Evolutionary conservation across 2,888 invertebrate species (phyloP), one percentile per base, ranked within the genome.

Genomic region (Protonemura montana): DNA sequence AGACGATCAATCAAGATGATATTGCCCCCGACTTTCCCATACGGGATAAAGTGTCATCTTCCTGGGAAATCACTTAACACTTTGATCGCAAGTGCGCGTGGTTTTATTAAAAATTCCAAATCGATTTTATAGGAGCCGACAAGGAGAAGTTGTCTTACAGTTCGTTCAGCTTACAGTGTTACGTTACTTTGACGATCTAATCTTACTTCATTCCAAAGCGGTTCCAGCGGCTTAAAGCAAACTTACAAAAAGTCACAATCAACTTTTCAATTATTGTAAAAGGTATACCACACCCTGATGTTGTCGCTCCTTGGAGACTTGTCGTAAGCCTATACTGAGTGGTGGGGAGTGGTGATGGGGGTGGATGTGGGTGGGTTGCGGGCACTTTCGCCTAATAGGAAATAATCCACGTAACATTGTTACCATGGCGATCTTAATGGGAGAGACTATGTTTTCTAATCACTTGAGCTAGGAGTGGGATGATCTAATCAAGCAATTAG

Each of bases 231-330:
- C 13, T 59, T 59, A 59, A 59, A 10, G 21, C 21, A 13, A 59
- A 59, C 16, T 59, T 59, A 10, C 16, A 21, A 59, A 59, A 59
- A 59, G 59, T 59, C 21, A 21, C 13, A 2, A 21, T 59, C 13
- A 59, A 59, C 59, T 59, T 59, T 59, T 59, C 59, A 59, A 59
- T 59, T 59, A 59, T 59, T 59, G 59, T 59, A 59, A 59, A 59
- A 59, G 59, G 59, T 21, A 59, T 21, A 21, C 59, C 59, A 59
- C 59, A 59, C 59, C 59, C 59, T 59, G 59, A 59, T 21, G 59
- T 59, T 10, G 6, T 59, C 59, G 21, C 1, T 59, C 59, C 59
- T 59, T 13, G 59, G 21, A 21, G 59, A 59, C 59, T 59, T 21
- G 21, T 59, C 59, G 59, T 59, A 59, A 59, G 21, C 16, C 59